phyloP scores from a whole-genome alignment of 2,797 vertebrate genomes.

The Gila robusta region DNA sequence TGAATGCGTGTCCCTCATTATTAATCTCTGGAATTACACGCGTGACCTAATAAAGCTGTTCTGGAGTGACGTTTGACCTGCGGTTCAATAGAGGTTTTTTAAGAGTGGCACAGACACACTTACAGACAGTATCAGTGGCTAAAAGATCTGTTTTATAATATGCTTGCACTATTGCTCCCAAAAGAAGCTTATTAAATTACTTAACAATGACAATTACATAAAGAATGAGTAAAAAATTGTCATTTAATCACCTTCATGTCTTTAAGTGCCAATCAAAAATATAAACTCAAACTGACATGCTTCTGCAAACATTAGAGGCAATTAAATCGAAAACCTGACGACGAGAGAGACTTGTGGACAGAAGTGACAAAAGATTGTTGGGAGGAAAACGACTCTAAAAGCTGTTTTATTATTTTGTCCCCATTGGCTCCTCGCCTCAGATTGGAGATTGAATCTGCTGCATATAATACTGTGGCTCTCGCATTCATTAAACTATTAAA shows the following conservation, averaged over 20 bases:
- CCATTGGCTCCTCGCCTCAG: slow-evolving; percentile 19
- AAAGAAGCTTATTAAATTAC: background rate
- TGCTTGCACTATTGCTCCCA: background rate
- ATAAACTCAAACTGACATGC: background rate
- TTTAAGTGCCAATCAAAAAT: background rate
- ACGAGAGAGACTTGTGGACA: background rate
- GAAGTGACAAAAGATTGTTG: background rate
- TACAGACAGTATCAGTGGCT: background rate
- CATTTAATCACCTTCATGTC: background rate
- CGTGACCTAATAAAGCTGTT: slow-evolving; percentile 18
- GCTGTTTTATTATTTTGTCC: slow-evolving; percentile 28
- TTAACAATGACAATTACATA: no score
- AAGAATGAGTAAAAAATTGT: background rate
- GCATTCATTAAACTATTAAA: slow-evolving; percentile 62
- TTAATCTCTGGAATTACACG: background rate
- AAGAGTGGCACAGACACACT: background rate
- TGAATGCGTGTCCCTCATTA: slow-evolving; percentile 41
- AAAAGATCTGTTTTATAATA: background rate
- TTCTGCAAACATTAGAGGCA: slow-evolving; percentile 40
- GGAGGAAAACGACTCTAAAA: slow-evolving; percentile 36
- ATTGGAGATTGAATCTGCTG: slow-evolving; percentile 49
- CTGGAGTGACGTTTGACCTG: slow-evolving; percentile 16
- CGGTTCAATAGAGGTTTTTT: background rate
- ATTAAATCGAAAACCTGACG: background rate
- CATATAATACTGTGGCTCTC: slow-evolving; percentile 38